Conservation (phyloP, 1,140 invertebrate species). For the Teleopsis dalmanni region DNA sequence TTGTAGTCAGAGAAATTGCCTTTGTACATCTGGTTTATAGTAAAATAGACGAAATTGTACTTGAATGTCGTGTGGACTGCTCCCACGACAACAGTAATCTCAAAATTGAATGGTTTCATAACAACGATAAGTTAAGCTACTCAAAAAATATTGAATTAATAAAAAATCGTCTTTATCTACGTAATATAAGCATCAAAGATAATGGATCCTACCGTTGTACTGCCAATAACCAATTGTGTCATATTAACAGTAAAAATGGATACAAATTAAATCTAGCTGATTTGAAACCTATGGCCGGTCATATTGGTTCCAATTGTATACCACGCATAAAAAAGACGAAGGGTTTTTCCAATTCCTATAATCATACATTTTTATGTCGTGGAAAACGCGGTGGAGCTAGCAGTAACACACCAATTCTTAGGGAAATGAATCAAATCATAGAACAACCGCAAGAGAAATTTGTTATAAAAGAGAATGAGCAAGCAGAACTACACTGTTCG, state of each 20-base stretch:
- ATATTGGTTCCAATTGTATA: conserved; percentile 20
- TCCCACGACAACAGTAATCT: conserved; percentile 56
- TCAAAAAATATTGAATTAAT: conserved; percentile 54
- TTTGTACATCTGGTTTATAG: conserved; percentile 55
- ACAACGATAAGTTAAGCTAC: conserved; percentile 54
- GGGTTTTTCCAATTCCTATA: conserved; percentile 54
- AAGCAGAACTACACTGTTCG: conserved; percentile 55
- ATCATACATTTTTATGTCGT: conserved; percentile 40
- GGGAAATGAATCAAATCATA: too few species aligned
- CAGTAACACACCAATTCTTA: too few species aligned
- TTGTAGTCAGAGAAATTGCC: conserved; percentile 44
- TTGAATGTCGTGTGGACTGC: conserved; percentile 68
- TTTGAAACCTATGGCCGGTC: not conserved
- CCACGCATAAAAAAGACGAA: conserved; percentile 47
- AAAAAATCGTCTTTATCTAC: conserved; percentile 58
- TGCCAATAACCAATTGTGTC: conserved; percentile 61
- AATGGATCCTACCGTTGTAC: conserved; percentile 51
- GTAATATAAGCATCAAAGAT: too few species aligned
- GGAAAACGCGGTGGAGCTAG: conserved; percentile 33
- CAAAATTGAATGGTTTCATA: conserved; percentile 69
- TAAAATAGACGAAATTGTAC: conserved; percentile 54
- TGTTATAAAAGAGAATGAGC: conserved; percentile 61
- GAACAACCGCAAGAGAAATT: conserved; percentile 48
- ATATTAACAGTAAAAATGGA: conserved; percentile 64
- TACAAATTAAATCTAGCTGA: conserved; percentile 23